Evolutionary conservation across 2,888 invertebrate species (phyloP).

Genomic region (Drosophila ochracea): DNA sequence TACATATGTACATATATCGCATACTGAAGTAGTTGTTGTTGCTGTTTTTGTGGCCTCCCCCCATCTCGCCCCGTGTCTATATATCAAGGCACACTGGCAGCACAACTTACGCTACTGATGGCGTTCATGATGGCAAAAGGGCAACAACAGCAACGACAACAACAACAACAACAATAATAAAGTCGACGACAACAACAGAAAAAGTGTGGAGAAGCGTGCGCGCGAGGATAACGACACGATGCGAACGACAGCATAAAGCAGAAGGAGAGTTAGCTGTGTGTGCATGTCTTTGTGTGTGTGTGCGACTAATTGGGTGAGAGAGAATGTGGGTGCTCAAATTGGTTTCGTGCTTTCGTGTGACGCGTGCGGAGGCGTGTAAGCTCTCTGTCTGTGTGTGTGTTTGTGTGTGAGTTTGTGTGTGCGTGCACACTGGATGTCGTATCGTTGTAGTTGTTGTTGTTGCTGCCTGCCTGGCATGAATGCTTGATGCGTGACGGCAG

Average conservation of each 20-base stretch:
- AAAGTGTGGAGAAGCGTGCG: slow-evolving; percentile 74
- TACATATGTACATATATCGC: neutral
- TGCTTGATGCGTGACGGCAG: slow-evolving; percentile 79
- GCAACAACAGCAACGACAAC: slow-evolving; percentile 59
- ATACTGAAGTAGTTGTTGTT: slow-evolving; percentile 60
- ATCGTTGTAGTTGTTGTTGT: slow-evolving; percentile 35
- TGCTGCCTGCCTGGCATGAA: slow-evolving; percentile 66
- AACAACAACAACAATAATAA: slow-evolving; percentile 15
- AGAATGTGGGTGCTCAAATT: slow-evolving; percentile 83
- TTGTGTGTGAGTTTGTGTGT: slow-evolving; percentile 8
- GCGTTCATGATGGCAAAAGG: slow-evolving; percentile 78
- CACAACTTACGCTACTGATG: slow-evolving; percentile 78
- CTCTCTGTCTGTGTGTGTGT: slow-evolving; percentile 39
- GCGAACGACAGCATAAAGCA: slow-evolving; percentile 43
- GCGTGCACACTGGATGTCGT: slow-evolving; percentile 31
- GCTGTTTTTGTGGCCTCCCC: slow-evolving; percentile 64
- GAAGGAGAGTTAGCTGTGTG: slow-evolving; percentile 27
- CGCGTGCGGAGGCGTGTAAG: slow-evolving; percentile 79
- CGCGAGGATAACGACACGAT: slow-evolving; percentile 77
- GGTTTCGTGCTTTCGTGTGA: slow-evolving; percentile 79
- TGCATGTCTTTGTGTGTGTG: slow-evolving; percentile 59
- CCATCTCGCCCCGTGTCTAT: slow-evolving; percentile 15
- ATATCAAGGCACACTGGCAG: slow-evolving; percentile 55
- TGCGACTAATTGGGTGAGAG: slow-evolving; percentile 84
- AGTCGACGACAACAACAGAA: slow-evolving; percentile 22